Evolutionary conservation across 2,113 vertebrate species (phyloP).

Genomic region (Platanista minor): DNA sequence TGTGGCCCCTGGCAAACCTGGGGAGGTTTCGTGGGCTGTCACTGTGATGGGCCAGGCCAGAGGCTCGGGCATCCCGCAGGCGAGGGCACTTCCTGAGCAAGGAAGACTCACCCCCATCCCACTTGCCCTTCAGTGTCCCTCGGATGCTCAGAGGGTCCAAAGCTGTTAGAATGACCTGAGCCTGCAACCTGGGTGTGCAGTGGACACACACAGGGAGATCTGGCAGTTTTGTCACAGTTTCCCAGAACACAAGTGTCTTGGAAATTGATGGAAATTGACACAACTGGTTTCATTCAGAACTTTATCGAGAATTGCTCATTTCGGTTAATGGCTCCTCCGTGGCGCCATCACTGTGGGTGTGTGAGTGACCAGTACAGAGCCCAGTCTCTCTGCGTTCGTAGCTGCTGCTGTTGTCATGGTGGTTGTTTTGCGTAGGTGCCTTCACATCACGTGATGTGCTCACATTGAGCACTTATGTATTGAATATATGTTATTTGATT

Average conservation of each 20-base stretch:
- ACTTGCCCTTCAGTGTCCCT: too few relatives aligned
- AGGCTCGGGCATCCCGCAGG: background rate
- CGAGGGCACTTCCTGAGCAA: background rate
- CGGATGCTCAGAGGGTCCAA: rapidly evolving
- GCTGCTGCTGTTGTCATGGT: rapidly evolving
- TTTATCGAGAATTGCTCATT: background rate
- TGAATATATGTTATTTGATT: rapidly evolving
- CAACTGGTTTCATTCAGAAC: background rate
- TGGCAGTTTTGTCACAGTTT: background rate
- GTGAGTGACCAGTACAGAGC: background rate
- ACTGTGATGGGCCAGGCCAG: too few relatives aligned
- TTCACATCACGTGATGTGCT: background rate
- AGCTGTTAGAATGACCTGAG: too few relatives aligned
- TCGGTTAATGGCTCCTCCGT: rapidly evolving
- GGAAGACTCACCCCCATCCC: rapidly evolving
- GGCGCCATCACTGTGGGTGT: rapidly evolving
- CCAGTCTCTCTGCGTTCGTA: background rate
- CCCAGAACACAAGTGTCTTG: background rate
- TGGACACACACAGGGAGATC: rapidly evolving
- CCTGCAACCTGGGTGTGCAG: rapidly evolving
- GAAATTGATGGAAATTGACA: rapidly evolving
- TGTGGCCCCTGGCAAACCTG: too few relatives aligned
- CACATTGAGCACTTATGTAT: rapidly evolving
- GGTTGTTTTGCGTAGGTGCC: rapidly evolving
- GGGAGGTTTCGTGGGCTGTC: background rate